These are phyloP conservation scores for Acanthosepion pharaonis DNA, from an alignment of 2,888 invertebrate genomes.

Conservation along the genomic window DNA sequence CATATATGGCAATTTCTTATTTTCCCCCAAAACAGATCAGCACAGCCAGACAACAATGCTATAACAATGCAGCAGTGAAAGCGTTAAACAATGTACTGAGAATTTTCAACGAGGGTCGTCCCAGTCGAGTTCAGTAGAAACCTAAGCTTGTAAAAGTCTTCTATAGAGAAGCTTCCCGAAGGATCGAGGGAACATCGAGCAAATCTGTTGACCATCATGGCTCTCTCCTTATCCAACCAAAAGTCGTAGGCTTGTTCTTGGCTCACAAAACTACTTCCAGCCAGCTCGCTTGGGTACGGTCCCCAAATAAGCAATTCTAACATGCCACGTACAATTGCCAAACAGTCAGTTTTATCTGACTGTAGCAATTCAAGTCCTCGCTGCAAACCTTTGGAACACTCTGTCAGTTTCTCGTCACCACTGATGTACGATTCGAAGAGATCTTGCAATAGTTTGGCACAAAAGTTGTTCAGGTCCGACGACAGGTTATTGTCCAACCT, in stretches of 20 bases:
- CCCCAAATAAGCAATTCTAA: slow-evolving; percentile 69
- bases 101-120: slow-evolving; percentile 64
- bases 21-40: too few species aligned
- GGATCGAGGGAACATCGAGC: slow-evolving; percentile 57
- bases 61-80: too few species aligned
- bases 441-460: slow-evolving; percentile 40
- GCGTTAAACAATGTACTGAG: slow-evolving; percentile 50
- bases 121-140: slow-evolving; percentile 69
- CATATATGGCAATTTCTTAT: too few species aligned
- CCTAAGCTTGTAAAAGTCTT: slow-evolving; percentile 68
- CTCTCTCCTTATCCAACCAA: slow-evolving; percentile 67
- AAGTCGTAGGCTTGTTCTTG: slow-evolving; percentile 63
- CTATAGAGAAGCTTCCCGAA: slow-evolving; percentile 58
- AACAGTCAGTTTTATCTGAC: slow-evolving; percentile 60
- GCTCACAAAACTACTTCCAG: neutral
- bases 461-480: slow-evolving; percentile 35
- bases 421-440: slow-evolving; percentile 39
- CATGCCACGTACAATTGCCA: slow-evolving; percentile 65
- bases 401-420: slow-evolving; percentile 42
- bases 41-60: too few species aligned
- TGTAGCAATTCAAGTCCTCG: slow-evolving; percentile 55
- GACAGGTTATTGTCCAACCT: neutral
- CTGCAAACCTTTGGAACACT: slow-evolving; percentile 40
- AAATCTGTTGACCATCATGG: slow-evolving; percentile 60
- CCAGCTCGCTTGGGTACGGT: slow-evolving; percentile 53